Evolutionary conservation across 2,888 invertebrate species (phyloP).

Genomic region (Spodoptera littoralis): DNA sequence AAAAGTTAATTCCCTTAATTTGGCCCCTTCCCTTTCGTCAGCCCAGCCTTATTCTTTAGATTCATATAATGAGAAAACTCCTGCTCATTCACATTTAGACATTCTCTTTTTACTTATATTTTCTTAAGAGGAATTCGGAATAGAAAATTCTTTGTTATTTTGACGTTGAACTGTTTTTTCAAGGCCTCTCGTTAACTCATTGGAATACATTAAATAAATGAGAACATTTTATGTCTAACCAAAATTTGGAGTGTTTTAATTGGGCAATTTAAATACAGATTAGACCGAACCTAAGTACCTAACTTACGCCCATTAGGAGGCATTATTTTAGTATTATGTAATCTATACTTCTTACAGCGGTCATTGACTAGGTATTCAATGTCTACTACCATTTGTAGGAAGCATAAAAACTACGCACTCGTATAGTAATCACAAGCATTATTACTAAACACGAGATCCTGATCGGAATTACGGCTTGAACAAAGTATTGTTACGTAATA

Average conservation of each 20-base stretch:
- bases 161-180: constrained; percentile 23
- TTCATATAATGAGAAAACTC: constrained; percentile 72
- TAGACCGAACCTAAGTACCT: constrained; percentile 31
- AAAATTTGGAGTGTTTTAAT: constrained; percentile 40
- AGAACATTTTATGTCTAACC: constrained; percentile 33
- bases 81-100: constrained; percentile 69
- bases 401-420: neutral
- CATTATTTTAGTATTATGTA: constrained; percentile 26
- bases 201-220: constrained; percentile 41
- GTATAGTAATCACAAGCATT: no score
- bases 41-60: constrained; percentile 71
- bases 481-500: no score
- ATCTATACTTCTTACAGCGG: constrained; percentile 1
- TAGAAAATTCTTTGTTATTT: constrained; percentile 53
- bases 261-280: constrained; percentile 45
- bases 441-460: no score
- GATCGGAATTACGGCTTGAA: no score
- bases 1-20: constrained; percentile 87
- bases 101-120: constrained; percentile 67
- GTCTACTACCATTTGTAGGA: neutral
- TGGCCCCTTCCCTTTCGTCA: constrained; percentile 74
- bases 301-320: constrained; percentile 32
- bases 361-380: constrained; percentile 13
- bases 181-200: constrained; percentile 26
- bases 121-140: constrained; percentile 60